phyloP scores from a whole-genome alignment of 2,797 vertebrate genomes.

The Sarcophilus harrisii region DNA sequence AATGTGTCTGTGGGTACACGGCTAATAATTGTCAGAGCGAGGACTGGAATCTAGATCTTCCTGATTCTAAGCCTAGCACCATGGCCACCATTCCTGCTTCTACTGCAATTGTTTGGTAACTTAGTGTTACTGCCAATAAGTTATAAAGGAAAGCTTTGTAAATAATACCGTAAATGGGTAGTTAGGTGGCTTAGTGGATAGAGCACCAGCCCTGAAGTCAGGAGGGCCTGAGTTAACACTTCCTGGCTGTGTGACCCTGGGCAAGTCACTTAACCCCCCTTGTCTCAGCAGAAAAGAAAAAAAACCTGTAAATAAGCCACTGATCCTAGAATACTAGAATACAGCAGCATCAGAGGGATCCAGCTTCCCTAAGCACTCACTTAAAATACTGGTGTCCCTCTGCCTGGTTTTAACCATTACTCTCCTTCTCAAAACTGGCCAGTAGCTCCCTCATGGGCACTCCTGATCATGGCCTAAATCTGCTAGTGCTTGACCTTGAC shows the following conservation, averaged over 20 bases:
- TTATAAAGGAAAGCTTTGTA: neutral
- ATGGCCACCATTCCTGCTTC: neutral
- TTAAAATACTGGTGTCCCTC: constrained; percentile 24
- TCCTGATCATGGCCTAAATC: neutral
- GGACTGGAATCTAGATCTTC: neutral
- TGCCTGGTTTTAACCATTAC: constrained; percentile 8
- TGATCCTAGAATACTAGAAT: constrained; percentile 10
- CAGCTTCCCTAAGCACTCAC: constrained; percentile 57
- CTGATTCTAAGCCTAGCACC: neutral
- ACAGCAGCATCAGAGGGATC: neutral
- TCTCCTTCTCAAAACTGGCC: neutral
- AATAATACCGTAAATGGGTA: constrained; percentile 32
- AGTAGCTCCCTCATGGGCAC: neutral
- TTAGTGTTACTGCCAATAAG: neutral
- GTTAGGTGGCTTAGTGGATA: too few species aligned
- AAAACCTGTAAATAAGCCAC: neutral
- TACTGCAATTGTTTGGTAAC: neutral
- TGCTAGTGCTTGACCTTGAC: neutral
- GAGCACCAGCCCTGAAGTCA: too few species aligned
- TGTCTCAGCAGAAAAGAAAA: too few species aligned
- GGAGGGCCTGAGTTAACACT: too few species aligned
- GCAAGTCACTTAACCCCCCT: too few species aligned
- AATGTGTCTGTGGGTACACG: neutral
- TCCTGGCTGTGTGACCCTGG: too few species aligned
- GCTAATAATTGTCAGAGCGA: neutral